Conservation (phyloP, 2,888 invertebrate species). For the Malacosoma neustria region DNA sequence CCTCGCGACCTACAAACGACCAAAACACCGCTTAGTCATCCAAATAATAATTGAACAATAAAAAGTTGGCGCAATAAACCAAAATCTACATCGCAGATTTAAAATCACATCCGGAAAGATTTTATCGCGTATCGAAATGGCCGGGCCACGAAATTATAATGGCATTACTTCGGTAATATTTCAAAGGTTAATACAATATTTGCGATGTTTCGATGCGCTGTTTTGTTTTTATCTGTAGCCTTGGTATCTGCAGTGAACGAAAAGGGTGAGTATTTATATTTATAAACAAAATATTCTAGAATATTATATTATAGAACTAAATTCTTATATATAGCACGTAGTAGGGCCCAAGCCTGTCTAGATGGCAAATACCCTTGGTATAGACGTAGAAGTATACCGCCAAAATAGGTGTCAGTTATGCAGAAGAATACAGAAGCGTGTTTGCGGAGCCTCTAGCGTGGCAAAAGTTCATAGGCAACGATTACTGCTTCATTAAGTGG, state of each 20-base stretch:
- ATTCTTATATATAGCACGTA: too few species aligned
- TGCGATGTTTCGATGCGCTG: conserved; percentile 5
- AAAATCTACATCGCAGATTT: not conserved
- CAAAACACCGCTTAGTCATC: not conserved
- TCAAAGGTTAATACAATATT: conserved; percentile 18
- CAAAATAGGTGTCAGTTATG: too few species aligned
- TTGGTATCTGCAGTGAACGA: conserved; percentile 13
- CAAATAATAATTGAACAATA: not conserved
- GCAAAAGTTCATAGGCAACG: too few species aligned
- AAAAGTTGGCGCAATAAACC: not conserved
- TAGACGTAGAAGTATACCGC: too few species aligned
- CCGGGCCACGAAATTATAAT: conserved; percentile 14
- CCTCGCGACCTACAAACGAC: not conserved
- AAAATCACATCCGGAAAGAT: conserved; percentile 20
- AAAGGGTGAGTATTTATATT: conserved; percentile 18
- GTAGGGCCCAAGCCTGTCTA: too few species aligned
- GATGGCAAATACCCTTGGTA: too few species aligned
- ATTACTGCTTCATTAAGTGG: too few species aligned
- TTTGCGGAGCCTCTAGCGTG: too few species aligned
- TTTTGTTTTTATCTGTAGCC: not conserved
- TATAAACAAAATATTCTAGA: not conserved
- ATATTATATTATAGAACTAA: too few species aligned
- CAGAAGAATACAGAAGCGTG: too few species aligned
- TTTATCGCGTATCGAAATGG: conserved; percentile 16
- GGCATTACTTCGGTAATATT: conserved; percentile 21